Conservation (phyloP, 2,888 invertebrate species). For the Tenthredo scrophulariae region DNA sequence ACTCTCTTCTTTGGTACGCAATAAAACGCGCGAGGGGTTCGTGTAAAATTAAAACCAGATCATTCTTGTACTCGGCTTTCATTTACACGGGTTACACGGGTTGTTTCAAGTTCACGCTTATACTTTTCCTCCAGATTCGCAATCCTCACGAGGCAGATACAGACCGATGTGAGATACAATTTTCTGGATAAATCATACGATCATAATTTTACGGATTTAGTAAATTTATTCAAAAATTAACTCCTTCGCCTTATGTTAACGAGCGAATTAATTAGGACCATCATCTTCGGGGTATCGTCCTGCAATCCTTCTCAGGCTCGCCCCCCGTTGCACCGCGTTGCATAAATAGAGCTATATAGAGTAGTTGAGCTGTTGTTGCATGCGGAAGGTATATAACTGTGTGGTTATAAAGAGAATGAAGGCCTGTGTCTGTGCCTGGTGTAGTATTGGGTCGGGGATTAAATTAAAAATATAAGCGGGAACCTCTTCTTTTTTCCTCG, state of each 20-base stretch:
- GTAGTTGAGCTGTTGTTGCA: constrained; percentile 21
- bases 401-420: constrained; percentile 12
- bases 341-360: constrained; percentile 12
- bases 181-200: neutral
- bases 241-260: neutral
- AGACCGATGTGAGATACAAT: neutral
- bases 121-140: constrained; percentile 3
- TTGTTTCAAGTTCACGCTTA: neutral
- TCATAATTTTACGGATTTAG: neutral
- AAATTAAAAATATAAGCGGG: constrained; percentile 56
- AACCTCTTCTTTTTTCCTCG: constrained; percentile 52
- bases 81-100: constrained; percentile 37
- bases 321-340: constrained; percentile 24
- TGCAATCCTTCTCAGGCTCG: neutral
- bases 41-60: constrained; percentile 46
- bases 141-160: neutral
- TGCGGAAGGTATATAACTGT: neutral
- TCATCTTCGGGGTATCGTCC: neutral
- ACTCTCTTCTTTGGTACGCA: constrained; percentile 43
- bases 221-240: neutral
- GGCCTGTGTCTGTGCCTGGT: constrained; percentile 23
- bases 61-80: constrained; percentile 47
- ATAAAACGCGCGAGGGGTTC: constrained; percentile 35
- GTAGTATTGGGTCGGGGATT: constrained; percentile 43
- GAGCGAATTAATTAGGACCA: neutral